Conservation (phyloP, 2,113 vertebrate species). For the Xenopus borealis region DNA sequence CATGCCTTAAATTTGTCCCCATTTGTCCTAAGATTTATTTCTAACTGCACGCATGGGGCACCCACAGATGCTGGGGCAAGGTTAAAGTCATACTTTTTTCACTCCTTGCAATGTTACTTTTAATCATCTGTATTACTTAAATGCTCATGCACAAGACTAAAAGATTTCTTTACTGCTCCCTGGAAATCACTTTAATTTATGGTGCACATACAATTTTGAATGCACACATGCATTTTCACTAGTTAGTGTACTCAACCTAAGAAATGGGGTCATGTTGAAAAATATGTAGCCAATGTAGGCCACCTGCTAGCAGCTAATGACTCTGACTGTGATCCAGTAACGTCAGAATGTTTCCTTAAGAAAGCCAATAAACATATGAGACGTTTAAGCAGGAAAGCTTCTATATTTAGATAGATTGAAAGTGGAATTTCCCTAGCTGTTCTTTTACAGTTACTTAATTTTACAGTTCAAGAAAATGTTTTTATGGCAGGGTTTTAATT, state of each 20-base stretch:
- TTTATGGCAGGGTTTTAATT: not conserved
- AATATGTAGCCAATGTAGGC: slow-evolving; percentile 34
- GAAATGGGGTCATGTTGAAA: slow-evolving; percentile 49
- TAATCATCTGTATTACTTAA: no score
- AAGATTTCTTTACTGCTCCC: slow-evolving; percentile 46
- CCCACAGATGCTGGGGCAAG: no score
- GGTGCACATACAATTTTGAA: slow-evolving; percentile 49
- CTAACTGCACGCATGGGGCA: no score
- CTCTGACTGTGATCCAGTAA: slow-evolving; percentile 46
- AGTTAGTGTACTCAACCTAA: slow-evolving; percentile 47
- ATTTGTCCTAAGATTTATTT: no score
- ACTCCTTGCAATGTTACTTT: no score
- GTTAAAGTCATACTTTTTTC: no score
- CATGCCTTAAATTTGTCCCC: no score
- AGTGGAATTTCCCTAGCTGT: not conserved
- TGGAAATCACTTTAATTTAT: slow-evolving; percentile 46
- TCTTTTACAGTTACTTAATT: not conserved
- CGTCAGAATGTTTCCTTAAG: slow-evolving; percentile 46
- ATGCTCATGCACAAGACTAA: not conserved
- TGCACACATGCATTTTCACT: slow-evolving; percentile 35
- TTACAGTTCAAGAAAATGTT: not conserved
- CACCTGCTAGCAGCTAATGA: slow-evolving; percentile 54
- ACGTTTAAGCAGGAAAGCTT: not conserved
- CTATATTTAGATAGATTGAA: slow-evolving; percentile 7
- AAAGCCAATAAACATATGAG: slow-evolving; percentile 49